Evolutionary conservation across 2,797 vertebrate genomes (phyloP), one percentile per base, ranked within the genome.

Genomic region (Tenualosa ilisha): DNA sequence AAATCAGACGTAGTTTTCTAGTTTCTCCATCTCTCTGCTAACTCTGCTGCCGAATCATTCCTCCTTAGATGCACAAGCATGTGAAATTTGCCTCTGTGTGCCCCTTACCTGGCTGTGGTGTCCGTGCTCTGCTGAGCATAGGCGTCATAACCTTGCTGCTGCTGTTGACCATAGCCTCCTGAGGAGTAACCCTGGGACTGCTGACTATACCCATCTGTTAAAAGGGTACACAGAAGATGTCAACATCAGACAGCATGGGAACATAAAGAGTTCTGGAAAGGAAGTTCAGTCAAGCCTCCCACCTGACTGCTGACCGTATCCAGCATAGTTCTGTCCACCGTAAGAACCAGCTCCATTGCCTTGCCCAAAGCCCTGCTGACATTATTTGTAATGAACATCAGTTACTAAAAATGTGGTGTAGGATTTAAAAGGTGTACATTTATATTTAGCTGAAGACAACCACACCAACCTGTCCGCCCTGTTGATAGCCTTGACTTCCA

Each of bases 281-380:
- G 13, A n/a, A 72, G 20, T 4, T 8, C 20, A n/a, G 46, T 11
- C 13, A 53, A 86, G 89, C 43, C n/a, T 83, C 26, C 11, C 90
- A 90, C 86, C 91, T 84, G 50, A 51, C 50, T 51, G 89, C 82
- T 95, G 95, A 72, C 93, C 94, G 88, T 94, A 96, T 81, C 89
- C 90, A 82, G 84, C 3, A 26, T 94, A 96, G 85, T 13, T 92
- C 87, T 95, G 95, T 65, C 88, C 94, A 6, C 89, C 86, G 54
- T 91, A 96, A 13, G 93, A 86, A 84, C 85, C 84, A 26, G 89
- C 84, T 22, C 94, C 93, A 84, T 94, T 96, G 81, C 95, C 95
- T 92, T 96, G 95, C 37, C 94, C 94, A 81, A 92, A 96, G 37
- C 87, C 87, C 96, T 95, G 86, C 94, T 94, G 86, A 5, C 13